Conservation (phyloP, 2,797 vertebrate species). For the Darevskia nairensis region DNA sequence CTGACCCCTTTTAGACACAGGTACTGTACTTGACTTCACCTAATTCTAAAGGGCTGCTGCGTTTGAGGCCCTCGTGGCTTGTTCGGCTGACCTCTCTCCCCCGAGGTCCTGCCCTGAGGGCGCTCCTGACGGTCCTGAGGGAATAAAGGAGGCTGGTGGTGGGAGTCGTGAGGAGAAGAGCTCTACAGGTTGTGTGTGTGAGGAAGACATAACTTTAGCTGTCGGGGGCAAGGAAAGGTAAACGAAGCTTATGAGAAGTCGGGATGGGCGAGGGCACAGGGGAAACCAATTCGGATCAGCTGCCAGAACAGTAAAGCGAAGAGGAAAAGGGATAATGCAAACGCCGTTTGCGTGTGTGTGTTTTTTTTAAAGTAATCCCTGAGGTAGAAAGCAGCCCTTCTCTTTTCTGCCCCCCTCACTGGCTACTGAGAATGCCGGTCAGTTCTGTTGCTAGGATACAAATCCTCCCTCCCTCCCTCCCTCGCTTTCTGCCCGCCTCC, state of each 20-base stretch:
- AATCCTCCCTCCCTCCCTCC: rapidly evolving
- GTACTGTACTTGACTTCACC: too few species aligned
- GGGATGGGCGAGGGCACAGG: not conserved
- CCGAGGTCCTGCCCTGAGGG: too few species aligned
- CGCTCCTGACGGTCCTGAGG: too few species aligned
- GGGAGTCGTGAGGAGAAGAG: not conserved
- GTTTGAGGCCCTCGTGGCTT: too few species aligned
- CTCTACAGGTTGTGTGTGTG: not conserved
- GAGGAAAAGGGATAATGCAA: too few species aligned
- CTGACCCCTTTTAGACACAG: too few species aligned
- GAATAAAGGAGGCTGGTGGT: too few species aligned
- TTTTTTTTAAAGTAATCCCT: not conserved
- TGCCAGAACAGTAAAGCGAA: not conserved
- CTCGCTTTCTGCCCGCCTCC: not conserved
- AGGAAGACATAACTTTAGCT: not conserved
- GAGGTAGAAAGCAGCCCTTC: slow-evolving; percentile 16
- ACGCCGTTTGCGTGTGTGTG: too few species aligned
- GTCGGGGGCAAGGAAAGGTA: not conserved
- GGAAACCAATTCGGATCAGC: not conserved
- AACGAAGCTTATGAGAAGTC: not conserved
- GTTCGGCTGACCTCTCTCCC: too few species aligned
- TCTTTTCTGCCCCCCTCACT: slow-evolving; percentile 32
- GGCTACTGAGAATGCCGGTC: slow-evolving; percentile 51
- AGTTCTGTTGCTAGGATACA: rapidly evolving
- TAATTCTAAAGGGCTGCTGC: too few species aligned